A percentile compares a stretch with the other conserved stretches of the same genome.
Evolutionary conservation across 2,888 invertebrate species (phyloP).

Genomic region (Salticus scenicus): DNA sequence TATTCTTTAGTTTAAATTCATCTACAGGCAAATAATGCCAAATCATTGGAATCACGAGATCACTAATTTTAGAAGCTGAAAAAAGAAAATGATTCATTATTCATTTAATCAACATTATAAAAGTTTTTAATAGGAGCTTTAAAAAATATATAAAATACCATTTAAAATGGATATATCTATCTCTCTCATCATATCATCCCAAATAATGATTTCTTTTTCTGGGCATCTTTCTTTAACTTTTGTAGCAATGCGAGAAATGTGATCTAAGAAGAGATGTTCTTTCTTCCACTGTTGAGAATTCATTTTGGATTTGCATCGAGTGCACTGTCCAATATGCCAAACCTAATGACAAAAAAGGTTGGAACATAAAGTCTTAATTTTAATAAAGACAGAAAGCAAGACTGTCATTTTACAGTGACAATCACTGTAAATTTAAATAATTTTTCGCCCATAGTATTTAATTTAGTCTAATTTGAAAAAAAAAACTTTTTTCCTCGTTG

Average conservation of each 20-base stretch:
- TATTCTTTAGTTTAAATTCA: slow-evolving; percentile 70
- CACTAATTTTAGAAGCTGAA: slow-evolving; percentile 74
- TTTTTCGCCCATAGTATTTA: too few relatives aligned
- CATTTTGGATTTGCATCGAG: slow-evolving; percentile 74
- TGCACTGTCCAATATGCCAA: slow-evolving; percentile 76
- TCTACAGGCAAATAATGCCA: slow-evolving; percentile 76
- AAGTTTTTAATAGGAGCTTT: too few relatives aligned
- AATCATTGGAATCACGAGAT: slow-evolving; percentile 76
- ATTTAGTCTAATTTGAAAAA: too few relatives aligned
- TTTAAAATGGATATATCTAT: slow-evolving; percentile 71
- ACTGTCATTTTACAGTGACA: too few relatives aligned
- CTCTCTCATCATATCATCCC: slow-evolving; percentile 77
- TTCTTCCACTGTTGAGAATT: slow-evolving; percentile 72
- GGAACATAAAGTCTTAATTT: too few relatives aligned
- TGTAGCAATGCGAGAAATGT: slow-evolving; percentile 73
- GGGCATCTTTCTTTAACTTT: slow-evolving; percentile 74
- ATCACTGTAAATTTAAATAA: too few relatives aligned
- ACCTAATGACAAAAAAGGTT: slow-evolving; percentile 73
- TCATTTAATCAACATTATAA: background rate
- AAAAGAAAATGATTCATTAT: slow-evolving; percentile 30
- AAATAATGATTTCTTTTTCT: slow-evolving; percentile 75
- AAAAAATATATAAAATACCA: slow-evolving; percentile 59
- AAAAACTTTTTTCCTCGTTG: too few relatives aligned
- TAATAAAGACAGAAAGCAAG: too few relatives aligned
- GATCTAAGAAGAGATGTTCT: slow-evolving; percentile 75